Percentiles rank a stretch among this genome's conserved stretches.
phyloP scores from a whole-genome alignment of 2,797 vertebrate genomes.

The Streptopelia turtur region DNA sequence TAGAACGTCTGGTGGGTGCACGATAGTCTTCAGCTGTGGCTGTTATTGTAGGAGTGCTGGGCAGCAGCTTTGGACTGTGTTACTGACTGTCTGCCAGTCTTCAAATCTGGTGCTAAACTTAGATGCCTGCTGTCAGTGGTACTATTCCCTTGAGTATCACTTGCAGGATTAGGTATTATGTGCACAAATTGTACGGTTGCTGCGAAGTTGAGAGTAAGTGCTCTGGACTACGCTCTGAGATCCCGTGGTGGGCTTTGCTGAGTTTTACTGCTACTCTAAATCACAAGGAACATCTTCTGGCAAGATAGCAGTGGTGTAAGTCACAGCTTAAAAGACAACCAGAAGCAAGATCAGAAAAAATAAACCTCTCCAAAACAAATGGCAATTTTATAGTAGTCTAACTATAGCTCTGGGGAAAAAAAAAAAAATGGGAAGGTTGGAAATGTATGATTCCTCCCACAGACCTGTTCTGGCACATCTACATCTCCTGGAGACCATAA shows the following conservation, averaged over 20 bases:
- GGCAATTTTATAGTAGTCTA: neutral
- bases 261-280: neutral
- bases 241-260: neutral
- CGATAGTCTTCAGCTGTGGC: neutral
- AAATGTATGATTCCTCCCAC: neutral
- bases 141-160: neutral
- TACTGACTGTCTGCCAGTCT: constrained; percentile 23
- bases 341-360: neutral
- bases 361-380: neutral
- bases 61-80: constrained; percentile 16
- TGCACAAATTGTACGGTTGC: neutral
- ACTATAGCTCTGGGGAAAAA: neutral
- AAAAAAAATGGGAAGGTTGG: neutral
- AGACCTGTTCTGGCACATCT: neutral
- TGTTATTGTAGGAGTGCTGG: constrained; percentile 11
- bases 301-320: neutral
- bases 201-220: neutral
- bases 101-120: constrained; percentile 22
- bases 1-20: constrained; percentile 23
- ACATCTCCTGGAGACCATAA: neutral
- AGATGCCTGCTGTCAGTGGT: neutral
- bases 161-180: neutral
- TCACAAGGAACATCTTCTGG: neutral
- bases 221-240: neutral
- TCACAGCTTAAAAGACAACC: neutral